phyloP scores from a whole-genome alignment of 2,888 invertebrate genomes.

The Pyrrhosoma nymphula region DNA sequence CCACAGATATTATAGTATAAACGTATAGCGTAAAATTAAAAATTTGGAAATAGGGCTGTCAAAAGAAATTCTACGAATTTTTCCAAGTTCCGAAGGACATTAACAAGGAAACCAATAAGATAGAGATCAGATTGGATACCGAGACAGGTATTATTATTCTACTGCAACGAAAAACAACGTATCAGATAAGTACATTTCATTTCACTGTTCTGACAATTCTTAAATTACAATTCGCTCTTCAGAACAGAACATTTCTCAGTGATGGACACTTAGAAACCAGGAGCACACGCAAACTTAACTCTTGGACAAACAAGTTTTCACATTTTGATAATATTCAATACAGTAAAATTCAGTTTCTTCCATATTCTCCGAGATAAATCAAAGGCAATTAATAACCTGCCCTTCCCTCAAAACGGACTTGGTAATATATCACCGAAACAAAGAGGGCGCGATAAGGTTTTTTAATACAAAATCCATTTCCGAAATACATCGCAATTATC shows the following conservation, averaged over 20 bases:
- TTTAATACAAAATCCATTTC: slow-evolving; percentile 32
- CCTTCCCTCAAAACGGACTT: neutral
- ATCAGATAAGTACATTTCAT: neutral
- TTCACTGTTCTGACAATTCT: neutral
- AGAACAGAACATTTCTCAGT: neutral
- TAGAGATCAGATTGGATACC: neutral
- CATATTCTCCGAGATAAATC: neutral
- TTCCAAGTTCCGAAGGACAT: no score
- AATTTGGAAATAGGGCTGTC: no score
- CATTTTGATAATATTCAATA: neutral
- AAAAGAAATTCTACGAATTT: no score
- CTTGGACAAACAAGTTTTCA: neutral
- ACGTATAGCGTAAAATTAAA: no score
- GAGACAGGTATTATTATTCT: neutral
- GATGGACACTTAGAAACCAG: neutral
- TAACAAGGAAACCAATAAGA: no score
- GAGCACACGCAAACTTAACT: neutral
- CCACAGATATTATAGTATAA: no score
- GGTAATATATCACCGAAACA: neutral
- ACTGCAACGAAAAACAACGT: neutral
- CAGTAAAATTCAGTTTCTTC: neutral
- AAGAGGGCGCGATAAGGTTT: neutral
- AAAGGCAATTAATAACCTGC: neutral
- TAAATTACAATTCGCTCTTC: neutral
- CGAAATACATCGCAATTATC: slow-evolving; percentile 16